phyloP scores from a whole-genome alignment of 2,888 invertebrate species.

The Cephus nigrinus region DNA sequence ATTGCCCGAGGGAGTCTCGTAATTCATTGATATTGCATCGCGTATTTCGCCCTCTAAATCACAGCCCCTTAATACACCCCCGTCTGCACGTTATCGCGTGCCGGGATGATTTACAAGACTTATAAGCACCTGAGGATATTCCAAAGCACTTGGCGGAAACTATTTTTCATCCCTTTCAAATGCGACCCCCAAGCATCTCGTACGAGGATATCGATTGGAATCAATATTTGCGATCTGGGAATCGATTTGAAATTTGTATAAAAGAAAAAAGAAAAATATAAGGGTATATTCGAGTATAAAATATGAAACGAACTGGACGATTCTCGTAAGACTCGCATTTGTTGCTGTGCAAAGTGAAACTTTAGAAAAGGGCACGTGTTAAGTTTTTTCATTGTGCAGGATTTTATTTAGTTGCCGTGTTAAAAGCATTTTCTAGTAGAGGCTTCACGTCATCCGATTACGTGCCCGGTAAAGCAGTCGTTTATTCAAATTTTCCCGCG shows the following conservation, averaged over 20 bases:
- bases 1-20: conserved; percentile 24
- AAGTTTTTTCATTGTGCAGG: not conserved
- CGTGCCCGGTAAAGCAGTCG: not conserved
- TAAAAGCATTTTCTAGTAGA: not conserved
- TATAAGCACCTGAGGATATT: not conserved
- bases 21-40: conserved; percentile 40
- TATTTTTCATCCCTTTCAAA: not conserved
- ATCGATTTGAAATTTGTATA: not conserved
- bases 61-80: conserved; percentile 10
- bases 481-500: not conserved
- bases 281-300: not conserved
- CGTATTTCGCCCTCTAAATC: conserved; percentile 36
- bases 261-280: not conserved
- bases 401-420: not conserved
- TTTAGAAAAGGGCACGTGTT: not conserved
- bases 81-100: not conserved
- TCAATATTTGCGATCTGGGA: not conserved
- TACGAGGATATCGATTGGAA: not conserved
- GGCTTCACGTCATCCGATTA: not conserved
- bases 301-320: not conserved
- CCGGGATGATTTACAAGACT: not conserved
- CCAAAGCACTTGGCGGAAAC: not conserved
- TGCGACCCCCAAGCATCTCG: not conserved
- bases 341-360: not conserved
- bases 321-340: not conserved